Conservation (phyloP, 2,113 vertebrate genomes). For the Axis porcinus region DNA sequence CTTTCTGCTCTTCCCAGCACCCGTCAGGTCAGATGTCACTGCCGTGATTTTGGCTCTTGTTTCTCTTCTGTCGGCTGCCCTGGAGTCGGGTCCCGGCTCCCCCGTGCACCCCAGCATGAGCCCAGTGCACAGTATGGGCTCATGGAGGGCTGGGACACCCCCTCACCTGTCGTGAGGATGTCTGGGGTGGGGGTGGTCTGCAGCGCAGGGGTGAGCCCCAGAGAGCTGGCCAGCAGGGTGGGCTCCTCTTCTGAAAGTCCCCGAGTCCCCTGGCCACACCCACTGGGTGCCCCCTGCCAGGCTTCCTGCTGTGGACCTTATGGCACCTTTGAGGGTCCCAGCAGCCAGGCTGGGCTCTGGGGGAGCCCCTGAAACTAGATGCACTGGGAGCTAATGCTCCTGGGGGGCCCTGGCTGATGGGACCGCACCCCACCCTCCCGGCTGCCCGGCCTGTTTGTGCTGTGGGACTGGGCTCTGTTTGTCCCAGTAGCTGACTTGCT, state of each 20-base stretch:
- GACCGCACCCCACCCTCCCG: rapidly evolving
- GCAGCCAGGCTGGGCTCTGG: neutral
- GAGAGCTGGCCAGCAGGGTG: neutral
- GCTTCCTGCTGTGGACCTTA: neutral
- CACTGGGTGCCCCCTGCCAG: neutral
- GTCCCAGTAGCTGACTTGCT: neutral
- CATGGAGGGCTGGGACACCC: neutral
- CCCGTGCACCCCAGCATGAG: neutral
- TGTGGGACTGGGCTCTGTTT: neutral
- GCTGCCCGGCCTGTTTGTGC: neutral
- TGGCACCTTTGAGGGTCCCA: neutral
- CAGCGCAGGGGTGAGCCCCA: neutral
- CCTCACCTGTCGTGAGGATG: neutral
- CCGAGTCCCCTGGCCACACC: too few relatives aligned
- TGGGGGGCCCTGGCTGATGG: neutral
- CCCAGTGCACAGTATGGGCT: neutral
- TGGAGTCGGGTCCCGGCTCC: neutral
- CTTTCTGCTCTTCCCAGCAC: neutral
- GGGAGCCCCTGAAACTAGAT: neutral
- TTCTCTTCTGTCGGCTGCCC: neutral
- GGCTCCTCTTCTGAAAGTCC: neutral
- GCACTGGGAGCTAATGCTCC: neutral
- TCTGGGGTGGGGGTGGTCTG: neutral
- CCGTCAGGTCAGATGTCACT: neutral
- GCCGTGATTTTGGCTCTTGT: neutral